A percentile compares a stretch with the other conserved stretches of the same genome.
Evolutionary conservation across 2,113 vertebrate species (phyloP).

Genomic region (Melanotaenia duboulayi): DNA sequence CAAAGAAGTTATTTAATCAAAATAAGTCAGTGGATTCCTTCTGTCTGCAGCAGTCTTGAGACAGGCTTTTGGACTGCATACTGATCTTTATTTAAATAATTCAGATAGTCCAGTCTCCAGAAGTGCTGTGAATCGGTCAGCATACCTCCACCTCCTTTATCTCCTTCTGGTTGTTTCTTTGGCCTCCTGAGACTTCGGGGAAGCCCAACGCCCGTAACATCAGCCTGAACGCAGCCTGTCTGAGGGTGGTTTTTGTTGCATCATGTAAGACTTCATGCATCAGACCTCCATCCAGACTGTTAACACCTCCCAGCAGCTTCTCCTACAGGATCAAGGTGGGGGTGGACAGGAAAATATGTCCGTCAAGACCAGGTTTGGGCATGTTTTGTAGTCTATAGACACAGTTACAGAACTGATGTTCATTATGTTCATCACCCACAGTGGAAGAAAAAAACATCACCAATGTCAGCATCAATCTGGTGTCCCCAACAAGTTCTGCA

Average conservation of each 20-base stretch:
- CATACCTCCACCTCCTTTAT: constrained; percentile 87
- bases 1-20: too few relatives aligned
- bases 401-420: too few relatives aligned
- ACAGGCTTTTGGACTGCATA: too few relatives aligned
- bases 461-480: too few relatives aligned
- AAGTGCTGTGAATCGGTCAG: too few relatives aligned
- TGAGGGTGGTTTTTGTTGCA: constrained; percentile 60
- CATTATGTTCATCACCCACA: too few relatives aligned
- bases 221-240: constrained; percentile 74
- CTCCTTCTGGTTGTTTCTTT: constrained; percentile 73
- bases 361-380: background rate
- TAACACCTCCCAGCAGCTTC: constrained; percentile 70
- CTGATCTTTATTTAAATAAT: too few relatives aligned
- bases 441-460: too few relatives aligned
- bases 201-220: constrained; percentile 83
- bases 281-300: constrained; percentile 70
- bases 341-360: background rate
- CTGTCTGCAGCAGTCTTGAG: too few relatives aligned
- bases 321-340: constrained; percentile 52
- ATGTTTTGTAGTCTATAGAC: background rate
- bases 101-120: too few relatives aligned
- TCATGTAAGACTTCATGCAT: constrained; percentile 79
- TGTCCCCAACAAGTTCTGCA: too few relatives aligned
- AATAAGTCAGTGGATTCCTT: too few relatives aligned
- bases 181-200: constrained; percentile 17